Percentiles rank a stretch among this genome's conserved stretches.
Conservation (phyloP, 2,113 vertebrate genomes). For the Pterophyllum scalare region DNA sequence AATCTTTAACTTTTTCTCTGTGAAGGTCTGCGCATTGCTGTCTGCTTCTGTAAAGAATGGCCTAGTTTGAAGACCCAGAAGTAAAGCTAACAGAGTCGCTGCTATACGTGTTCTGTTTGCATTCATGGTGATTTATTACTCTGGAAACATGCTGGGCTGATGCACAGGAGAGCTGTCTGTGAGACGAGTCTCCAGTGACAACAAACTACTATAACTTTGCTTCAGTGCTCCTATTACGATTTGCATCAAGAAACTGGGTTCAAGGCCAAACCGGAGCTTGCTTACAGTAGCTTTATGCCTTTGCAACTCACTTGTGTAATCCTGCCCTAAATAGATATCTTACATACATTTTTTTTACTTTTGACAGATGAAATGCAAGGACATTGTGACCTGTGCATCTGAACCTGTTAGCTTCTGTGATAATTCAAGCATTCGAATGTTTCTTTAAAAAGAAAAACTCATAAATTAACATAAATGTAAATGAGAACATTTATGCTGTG, state of each 20-base stretch:
- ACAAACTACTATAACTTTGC: constrained; percentile 48
- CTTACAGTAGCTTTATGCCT: constrained; percentile 14
- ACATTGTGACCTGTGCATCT: constrained; percentile 23
- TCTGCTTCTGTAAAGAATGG: constrained; percentile 30
- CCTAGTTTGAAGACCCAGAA: constrained; percentile 64
- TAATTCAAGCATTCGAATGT: background rate
- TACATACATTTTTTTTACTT: background rate
- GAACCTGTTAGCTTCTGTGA: background rate
- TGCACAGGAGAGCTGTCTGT: constrained; percentile 53
- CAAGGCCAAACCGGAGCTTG: constrained; percentile 36
- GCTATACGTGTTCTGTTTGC: constrained; percentile 50
- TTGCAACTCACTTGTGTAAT: constrained; percentile 37
- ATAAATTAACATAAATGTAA: constrained; percentile 26
- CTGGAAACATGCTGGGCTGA: constrained; percentile 52
- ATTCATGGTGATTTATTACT: constrained; percentile 76
- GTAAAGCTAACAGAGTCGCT: constrained; percentile 38
- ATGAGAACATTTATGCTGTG: constrained; percentile 25
- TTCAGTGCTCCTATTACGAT: constrained; percentile 53
- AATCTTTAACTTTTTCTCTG: constrained; percentile 8
- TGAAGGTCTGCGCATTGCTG: constrained; percentile 6
- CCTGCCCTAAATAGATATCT: constrained; percentile 48
- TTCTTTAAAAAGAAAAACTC: background rate
- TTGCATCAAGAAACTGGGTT: constrained; percentile 65
- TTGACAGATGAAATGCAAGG: constrained; percentile 45
- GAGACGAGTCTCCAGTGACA: constrained; percentile 70